Evolutionary conservation across 2,113 vertebrate genomes (phyloP).

Genomic region (Arizona elegans): DNA sequence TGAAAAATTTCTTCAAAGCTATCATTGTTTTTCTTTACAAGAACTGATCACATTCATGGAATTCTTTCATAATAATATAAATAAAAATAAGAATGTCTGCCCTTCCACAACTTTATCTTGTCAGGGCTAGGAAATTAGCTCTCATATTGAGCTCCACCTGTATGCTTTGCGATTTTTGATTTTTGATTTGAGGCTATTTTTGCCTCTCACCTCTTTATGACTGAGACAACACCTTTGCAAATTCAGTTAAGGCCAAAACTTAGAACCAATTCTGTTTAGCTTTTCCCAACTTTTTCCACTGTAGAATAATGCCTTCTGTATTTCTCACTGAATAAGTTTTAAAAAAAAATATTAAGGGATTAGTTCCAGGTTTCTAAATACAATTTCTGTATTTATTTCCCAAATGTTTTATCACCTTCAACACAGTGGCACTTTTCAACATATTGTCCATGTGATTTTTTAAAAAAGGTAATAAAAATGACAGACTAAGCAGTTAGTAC

Average conservation of each 20-base stretch:
- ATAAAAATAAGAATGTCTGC: background rate
- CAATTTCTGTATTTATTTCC: background rate
- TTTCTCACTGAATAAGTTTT: background rate
- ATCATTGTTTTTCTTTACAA: background rate
- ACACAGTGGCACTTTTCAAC: background rate
- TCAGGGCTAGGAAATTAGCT: background rate
- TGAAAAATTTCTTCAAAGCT: background rate
- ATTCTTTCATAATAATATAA: background rate
- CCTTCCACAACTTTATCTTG: background rate
- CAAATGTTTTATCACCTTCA: background rate
- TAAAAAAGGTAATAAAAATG: background rate
- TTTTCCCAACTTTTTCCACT: background rate
- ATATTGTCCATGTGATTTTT: background rate
- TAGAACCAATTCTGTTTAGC: background rate
- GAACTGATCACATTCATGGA: background rate
- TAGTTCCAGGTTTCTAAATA: background rate
- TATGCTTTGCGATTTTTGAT: background rate
- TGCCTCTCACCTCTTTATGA: background rate
- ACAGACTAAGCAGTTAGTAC: too few species aligned
- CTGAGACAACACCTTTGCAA: background rate
- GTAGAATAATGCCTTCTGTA: background rate
- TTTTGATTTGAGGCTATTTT: background rate
- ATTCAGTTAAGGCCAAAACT: background rate
- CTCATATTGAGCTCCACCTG: background rate
- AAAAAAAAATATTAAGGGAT: background rate